Evolutionary conservation across 2,888 invertebrate genomes (phyloP), one percentile per base, ranked within the genome.

Genomic region (Trissoscelio sp.): DNA sequence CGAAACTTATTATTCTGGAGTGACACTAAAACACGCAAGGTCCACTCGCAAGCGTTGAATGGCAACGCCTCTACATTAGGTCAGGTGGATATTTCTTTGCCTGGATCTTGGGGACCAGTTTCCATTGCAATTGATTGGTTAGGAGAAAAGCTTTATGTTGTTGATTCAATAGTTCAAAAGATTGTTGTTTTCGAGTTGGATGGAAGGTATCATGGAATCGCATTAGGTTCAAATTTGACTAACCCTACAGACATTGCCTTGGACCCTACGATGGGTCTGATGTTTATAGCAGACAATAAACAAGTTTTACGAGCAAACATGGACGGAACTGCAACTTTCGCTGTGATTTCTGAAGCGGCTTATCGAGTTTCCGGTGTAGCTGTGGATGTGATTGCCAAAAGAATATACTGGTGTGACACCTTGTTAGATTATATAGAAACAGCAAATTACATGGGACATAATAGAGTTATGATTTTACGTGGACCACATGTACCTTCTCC

Each of bases 361-460:
- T 97, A 98, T 91, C 97, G 97, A 91, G 98, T 98, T 0, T 96
- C 97, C 0, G 98, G 98, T 2, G 94, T 99, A 7, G 95, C 98
- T 0, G 95, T 98, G 0, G 99, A 99, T 91, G 95, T 96, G n/a
- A 95, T 97, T 20, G 95, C 96, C 0, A 95, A 96, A 87, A 92
- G 99, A 58, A 95, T 99, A 5, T 99, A 97, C 92, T 99, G 99
- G 98, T 98, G 98, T 88, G 99, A 99, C 91, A 96, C 97, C 0
- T 92, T 98, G 11, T 92, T 99, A 66, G 98, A 99, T 92, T 97
- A 98, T 90, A 97, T 99, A 83, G 98, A 99, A 89, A 97, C 98
- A 0, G 97, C 98, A 0, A 97, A 98, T 91, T 99, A 99, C 91
- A 95, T 97, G 62, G 98, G 98, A 0, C 93, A 94, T 79, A 94